Base-by-base conservation (phyloP, 2,888 invertebrate genomes). In the Caenorhabditis sinica region DNA sequence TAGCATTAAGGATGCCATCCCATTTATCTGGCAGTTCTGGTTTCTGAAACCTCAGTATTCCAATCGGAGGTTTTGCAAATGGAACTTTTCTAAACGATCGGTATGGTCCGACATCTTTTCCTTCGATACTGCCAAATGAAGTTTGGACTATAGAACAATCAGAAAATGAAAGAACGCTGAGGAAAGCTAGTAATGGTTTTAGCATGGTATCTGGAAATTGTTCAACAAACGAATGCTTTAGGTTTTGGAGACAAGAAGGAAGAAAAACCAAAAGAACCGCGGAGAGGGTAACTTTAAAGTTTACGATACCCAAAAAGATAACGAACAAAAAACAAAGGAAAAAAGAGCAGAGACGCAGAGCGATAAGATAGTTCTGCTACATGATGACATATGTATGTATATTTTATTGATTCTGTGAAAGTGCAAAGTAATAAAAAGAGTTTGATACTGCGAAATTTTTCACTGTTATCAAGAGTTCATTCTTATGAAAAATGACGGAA, bases 11-110 rank as follows among this genome's bases (percentile, higher is more conserved):
- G 20, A 87, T 76, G 28, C 85, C 87, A 0, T 85, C 36, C 90
- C 91, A 91, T 53, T 80, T 86, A 36, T 72, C 80, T 1, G 85
- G 61, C 11, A 28, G 33, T 33, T 82, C 53, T 40, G 90, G 88
- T n/a, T 75, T 75, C 45, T 82, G 85, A 58, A 88, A 91, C 13
- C 91, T 85, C 20, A 89, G 71, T 11, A 87, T 68, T 17, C 90
- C 91, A 6, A 90, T 17, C 1, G 91, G 91, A 11, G 89, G 86
- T 28, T 84, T 86, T 2, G 91, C 87, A 66, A 89, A 88, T 20
- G 91, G 91, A 65, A 91, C 77, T 3, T 75, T 81, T 40, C 79
- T 63, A 51, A 80, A 85, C 0, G 65, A 23, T 13, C 71, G 71
- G 56, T 51, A 73, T 17, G 40, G n/a, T 40, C 63, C 75, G 8